Percentiles rank a stretch among this genome's conserved stretches.
These are phyloP conservation scores for Heliothis virescens DNA, from an alignment of 1,140 invertebrate genomes.

Conservation along the genomic window DNA sequence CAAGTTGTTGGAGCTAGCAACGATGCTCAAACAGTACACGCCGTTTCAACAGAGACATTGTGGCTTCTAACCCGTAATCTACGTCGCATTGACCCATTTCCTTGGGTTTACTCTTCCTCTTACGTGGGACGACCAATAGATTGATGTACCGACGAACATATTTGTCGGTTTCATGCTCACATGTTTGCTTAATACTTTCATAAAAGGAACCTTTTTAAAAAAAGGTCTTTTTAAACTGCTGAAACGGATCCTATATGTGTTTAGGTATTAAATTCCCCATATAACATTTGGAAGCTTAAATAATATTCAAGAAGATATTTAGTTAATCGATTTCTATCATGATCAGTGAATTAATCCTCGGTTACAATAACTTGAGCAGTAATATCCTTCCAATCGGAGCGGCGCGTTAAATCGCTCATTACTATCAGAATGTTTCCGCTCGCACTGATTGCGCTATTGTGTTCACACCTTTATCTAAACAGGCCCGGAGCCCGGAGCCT, in stretches of 20 bases:
- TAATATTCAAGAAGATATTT: too few relatives aligned
- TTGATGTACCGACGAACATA: neutral
- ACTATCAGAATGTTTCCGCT: conserved; percentile 35
- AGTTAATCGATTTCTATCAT: too few relatives aligned
- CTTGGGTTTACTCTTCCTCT: conserved; percentile 15
- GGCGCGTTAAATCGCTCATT: conserved; percentile 21
- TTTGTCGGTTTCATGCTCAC: neutral
- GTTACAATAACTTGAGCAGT: conserved; percentile 4
- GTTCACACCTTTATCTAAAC: conserved; percentile 25
- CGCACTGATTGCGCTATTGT: conserved; percentile 44
- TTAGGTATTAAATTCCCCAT: too few relatives aligned
- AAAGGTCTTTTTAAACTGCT: too few relatives aligned
- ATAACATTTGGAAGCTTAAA: too few relatives aligned
- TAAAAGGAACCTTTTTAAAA: too few relatives aligned
- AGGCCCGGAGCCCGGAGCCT: neutral
- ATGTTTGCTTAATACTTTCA: too few relatives aligned
- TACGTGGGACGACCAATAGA: neutral
- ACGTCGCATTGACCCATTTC: conserved; percentile 17
- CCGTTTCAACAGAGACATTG: conserved; percentile 2
- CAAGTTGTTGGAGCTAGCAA: neutral
- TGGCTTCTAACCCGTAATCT: conserved; percentile 27
- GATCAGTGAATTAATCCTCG: neutral
- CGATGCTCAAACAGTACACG: neutral
- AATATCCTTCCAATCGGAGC: neutral
- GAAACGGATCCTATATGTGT: too few relatives aligned